These are phyloP conservation scores for Coturnix japonica DNA, from an alignment of 2,113 vertebrate genomes.

Conservation along the genomic window DNA sequence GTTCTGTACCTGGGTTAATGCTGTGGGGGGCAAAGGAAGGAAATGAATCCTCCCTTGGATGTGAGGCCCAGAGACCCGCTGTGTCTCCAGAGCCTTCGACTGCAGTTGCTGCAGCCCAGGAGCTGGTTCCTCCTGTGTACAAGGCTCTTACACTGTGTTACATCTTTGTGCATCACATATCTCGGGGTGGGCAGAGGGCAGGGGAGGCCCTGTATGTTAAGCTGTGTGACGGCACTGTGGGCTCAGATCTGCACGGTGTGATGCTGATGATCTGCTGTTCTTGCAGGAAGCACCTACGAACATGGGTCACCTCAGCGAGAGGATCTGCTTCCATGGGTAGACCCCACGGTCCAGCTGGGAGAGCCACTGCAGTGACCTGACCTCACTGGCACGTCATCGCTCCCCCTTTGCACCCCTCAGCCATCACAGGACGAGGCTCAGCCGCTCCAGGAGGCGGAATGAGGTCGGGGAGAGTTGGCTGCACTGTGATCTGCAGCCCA, in stretches of 20 bases:
- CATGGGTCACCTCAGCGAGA: rapidly evolving
- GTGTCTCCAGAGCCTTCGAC: rapidly evolving
- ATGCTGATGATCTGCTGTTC: background rate
- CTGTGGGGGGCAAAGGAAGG: background rate
- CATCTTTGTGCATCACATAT: background rate
- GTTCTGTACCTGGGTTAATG: background rate
- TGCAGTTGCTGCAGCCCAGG: background rate
- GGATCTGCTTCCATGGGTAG: slow-evolving; percentile 63
- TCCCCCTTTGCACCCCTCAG: background rate
- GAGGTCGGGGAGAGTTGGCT: background rate
- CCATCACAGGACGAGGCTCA: rapidly evolving
- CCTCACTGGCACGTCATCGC: rapidly evolving
- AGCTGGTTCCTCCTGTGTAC: background rate
- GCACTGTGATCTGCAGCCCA: background rate
- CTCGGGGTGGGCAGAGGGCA: background rate
- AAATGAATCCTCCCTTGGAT: background rate
- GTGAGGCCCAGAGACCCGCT: background rate
- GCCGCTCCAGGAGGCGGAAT: rapidly evolving
- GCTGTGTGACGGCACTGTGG: background rate
- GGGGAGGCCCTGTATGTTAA: rapidly evolving
- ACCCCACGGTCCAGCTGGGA: slow-evolving; percentile 29
- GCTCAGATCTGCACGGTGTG: background rate
- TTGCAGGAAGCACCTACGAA: background rate
- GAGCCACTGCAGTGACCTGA: background rate
- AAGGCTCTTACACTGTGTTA: background rate